Base-by-base conservation (phyloP, 2,113 vertebrate genomes). In the Struthio camelus region DNA sequence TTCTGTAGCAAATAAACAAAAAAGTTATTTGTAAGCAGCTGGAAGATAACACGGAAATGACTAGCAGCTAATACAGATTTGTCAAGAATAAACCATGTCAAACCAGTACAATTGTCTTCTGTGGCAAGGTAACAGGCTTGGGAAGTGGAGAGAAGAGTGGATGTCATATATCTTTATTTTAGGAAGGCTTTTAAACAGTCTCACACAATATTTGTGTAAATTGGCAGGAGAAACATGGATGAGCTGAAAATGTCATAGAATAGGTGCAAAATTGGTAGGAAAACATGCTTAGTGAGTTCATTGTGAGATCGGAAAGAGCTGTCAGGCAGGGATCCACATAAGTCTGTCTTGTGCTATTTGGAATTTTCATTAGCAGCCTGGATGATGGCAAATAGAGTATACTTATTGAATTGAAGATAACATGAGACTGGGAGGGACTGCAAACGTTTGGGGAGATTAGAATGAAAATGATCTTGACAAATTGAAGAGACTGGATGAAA, bases 41-140 rank as follows among this genome's bases (percentile, higher is more conserved):
- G 44, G 72, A 84, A 86, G 54, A 42, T 84, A 86, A n/a, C 67
- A 88, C 56, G 38, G 28, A 80, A 75, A 11, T 61, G 10, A 90
- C 54, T 86, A 90, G 72, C 50, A 92, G 50, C 73, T 80, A 72
- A 78, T 90, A 81, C 0, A 10, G 64, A 78, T 94, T 84, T 93
- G 46, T 87, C 79, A 78, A 70, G 67, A 72, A 69, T 80, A 92
- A 94, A 69, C 32, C 25, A 23, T 84, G 72, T 86, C 86, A 84
- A 78, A 77, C 28, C 58, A 84, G 42, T 76, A 23, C 75, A 91
- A 70, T 94, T 86, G 34, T n/a, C 34, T n/a, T 70, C 32, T 62
- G 27, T 71, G 72, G 40, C 65, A 81, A 44, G 8, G 14, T 82
- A 77, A 85, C 48, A 83, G 38, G 54, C 25, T 32, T 34, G 42